These are phyloP conservation scores for Rattus rattus DNA, from an alignment of 2,113 vertebrate species.

Conservation along the genomic window DNA sequence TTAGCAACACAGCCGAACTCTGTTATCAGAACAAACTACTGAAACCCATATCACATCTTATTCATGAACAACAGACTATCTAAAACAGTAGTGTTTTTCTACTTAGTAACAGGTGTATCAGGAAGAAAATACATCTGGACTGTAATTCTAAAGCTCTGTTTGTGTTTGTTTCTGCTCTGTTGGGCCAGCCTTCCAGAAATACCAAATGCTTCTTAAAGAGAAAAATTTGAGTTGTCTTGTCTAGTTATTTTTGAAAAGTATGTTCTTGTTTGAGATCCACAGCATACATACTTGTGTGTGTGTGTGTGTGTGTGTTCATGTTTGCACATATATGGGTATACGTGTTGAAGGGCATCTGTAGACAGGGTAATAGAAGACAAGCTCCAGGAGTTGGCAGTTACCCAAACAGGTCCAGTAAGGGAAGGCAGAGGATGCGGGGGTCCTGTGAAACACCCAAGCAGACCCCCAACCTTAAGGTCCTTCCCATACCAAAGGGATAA, in stretches of 20 bases:
- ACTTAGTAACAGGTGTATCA: not conserved
- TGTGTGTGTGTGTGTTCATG: not conserved
- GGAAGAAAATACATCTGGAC: not conserved
- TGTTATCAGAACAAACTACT: conserved; percentile 1
- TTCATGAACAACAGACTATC: not conserved
- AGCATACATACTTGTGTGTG: too few species aligned
- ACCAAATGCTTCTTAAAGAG: not conserved
- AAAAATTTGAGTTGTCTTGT: not conserved
- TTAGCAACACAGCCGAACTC: conserved; percentile 1
- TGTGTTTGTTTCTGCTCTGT: not conserved
- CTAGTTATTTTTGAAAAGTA: not conserved
- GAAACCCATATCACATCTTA: not conserved
- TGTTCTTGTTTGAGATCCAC: conserved; percentile 21
- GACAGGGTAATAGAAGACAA: not conserved
- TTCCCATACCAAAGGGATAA: not conserved
- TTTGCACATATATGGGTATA: not conserved
- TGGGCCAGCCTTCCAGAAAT: not conserved
- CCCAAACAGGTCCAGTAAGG: not conserved
- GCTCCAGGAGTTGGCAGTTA: not conserved
- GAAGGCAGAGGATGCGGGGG: not conserved
- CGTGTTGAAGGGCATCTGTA: not conserved
- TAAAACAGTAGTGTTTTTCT: conserved; percentile 43
- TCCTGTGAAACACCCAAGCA: not conserved
- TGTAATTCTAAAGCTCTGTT: not conserved
- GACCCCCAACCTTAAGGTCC: not conserved